phyloP scores from a whole-genome alignment of 2,888 invertebrate genomes.

The Amblyjoppa proteus region DNA sequence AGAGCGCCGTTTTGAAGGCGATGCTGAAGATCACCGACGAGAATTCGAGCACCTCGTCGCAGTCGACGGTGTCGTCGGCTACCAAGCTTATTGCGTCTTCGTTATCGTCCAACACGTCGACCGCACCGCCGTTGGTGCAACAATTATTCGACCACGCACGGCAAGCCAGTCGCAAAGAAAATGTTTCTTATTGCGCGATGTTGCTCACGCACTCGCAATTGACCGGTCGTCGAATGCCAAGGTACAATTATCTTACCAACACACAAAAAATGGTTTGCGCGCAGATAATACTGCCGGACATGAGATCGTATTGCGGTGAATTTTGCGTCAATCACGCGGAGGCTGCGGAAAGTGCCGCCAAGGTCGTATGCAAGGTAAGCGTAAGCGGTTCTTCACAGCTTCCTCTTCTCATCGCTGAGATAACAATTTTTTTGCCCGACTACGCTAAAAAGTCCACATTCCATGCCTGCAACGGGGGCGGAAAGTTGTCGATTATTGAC shows the following conservation, averaged over 20 bases:
- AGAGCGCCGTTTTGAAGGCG: slow-evolving; percentile 82
- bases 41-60: slow-evolving; percentile 70
- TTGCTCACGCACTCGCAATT: slow-evolving; percentile 85
- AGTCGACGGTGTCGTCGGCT: slow-evolving; percentile 63
- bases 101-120: slow-evolving; percentile 71
- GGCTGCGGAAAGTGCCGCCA: slow-evolving; percentile 86
- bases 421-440: background rate
- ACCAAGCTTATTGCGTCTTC: slow-evolving; percentile 60
- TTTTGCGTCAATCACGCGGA: slow-evolving; percentile 84
- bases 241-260: slow-evolving; percentile 84
- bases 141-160: slow-evolving; percentile 83
- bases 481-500: no score
- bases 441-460: no score
- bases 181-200: slow-evolving; percentile 79
- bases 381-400: slow-evolving; percentile 61
- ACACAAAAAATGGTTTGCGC: slow-evolving; percentile 82
- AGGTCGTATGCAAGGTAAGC: slow-evolving; percentile 79
- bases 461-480: no score
- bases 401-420: background rate
- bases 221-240: slow-evolving; percentile 84
- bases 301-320: slow-evolving; percentile 85
- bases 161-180: slow-evolving; percentile 74
- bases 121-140: slow-evolving; percentile 82
- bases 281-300: slow-evolving; percentile 85
- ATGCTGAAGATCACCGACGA: slow-evolving; percentile 82